Conservation (phyloP, 2,797 vertebrate species). For the Acanthurus tractus region DNA sequence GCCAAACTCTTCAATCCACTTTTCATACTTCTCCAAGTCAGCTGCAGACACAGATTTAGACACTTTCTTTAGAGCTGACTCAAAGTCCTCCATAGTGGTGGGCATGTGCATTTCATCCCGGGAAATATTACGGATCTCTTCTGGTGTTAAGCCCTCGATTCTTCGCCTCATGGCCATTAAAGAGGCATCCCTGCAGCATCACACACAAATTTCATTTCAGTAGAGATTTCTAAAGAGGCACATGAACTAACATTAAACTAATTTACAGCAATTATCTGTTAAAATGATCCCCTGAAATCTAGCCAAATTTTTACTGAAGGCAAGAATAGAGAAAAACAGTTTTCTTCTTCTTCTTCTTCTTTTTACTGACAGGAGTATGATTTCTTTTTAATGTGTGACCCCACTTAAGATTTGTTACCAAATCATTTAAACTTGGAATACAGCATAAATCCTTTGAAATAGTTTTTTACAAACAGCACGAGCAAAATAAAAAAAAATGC, state of each 20-base stretch:
- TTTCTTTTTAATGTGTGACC: not conserved
- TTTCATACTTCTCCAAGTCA: conserved; percentile 97
- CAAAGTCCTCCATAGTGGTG: conserved; percentile 99
- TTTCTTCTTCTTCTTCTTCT: too few relatives aligned
- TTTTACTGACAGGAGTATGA: too few relatives aligned
- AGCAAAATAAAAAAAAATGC: not conserved
- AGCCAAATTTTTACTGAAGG: not conserved
- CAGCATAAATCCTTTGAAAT: not conserved
- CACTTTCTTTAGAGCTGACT: conserved; percentile 94
- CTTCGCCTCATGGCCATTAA: conserved; percentile 98
- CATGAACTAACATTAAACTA: not conserved
- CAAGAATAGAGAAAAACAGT: not conserved
- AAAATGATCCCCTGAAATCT: not conserved
- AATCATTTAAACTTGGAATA: not conserved
- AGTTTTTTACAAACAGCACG: not conserved
- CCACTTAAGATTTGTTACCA: not conserved
- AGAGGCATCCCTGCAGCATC: conserved; percentile 91
- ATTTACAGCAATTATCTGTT: not conserved
- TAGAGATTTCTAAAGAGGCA: not conserved
- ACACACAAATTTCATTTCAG: not conserved
- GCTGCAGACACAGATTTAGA: conserved; percentile 96
- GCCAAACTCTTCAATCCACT: conserved; percentile 98
- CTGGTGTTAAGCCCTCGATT: conserved; percentile 95
- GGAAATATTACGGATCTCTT: conserved; percentile 97
- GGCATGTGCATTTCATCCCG: conserved; percentile 99